Conservation (phyloP, 1,140 invertebrate genomes). For the Drosophila lowei region DNA sequence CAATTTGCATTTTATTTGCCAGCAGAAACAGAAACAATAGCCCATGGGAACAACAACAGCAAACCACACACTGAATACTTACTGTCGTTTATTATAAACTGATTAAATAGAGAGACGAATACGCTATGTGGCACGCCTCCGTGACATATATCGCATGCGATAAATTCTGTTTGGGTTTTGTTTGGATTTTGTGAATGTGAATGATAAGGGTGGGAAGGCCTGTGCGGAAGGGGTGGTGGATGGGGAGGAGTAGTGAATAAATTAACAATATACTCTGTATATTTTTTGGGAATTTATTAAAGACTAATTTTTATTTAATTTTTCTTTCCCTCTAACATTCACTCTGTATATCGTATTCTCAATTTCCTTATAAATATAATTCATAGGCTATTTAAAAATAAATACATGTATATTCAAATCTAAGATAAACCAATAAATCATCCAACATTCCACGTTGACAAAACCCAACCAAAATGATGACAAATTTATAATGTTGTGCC, state of each 20-base stretch:
- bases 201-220: constrained; percentile 11
- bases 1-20: constrained; percentile 35
- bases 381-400: neutral
- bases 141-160: constrained; percentile 30
- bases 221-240: neutral
- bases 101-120: constrained; percentile 2
- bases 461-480: constrained; percentile 5
- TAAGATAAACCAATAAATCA: constrained; percentile 25
- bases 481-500: constrained; percentile 27
- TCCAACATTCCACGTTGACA: constrained; percentile 16
- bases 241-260: neutral
- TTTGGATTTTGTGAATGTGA: neutral
- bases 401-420: constrained; percentile 5
- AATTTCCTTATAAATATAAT: too few relatives aligned
- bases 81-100: constrained; percentile 19
- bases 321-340: too few relatives aligned
- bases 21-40: neutral
- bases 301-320: neutral
- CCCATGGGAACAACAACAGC: constrained; percentile 24
- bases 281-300: neutral
- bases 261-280: neutral
- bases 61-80: neutral
- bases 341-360: too few relatives aligned
- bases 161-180: neutral
- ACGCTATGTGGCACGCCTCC: constrained; percentile 1